These are phyloP conservation scores for Isichthys henryi DNA, from an alignment of 2,113 vertebrate genomes.

Conservation along the genomic window DNA sequence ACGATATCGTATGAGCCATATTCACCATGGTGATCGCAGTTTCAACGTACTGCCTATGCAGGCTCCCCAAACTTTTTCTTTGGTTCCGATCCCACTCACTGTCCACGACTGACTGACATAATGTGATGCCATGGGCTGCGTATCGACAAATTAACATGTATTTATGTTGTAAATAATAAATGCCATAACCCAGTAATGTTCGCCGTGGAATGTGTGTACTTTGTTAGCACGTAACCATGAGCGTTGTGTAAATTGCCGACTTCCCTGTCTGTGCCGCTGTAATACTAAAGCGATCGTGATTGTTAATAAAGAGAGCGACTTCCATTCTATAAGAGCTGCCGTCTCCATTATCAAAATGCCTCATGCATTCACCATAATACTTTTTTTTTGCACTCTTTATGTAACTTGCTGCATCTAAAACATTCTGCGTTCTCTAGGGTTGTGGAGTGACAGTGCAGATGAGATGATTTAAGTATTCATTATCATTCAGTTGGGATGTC, in stretches of 20 bases:
- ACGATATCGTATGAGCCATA: neutral
- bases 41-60: neutral
- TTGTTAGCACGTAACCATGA: neutral
- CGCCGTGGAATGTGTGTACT: neutral
- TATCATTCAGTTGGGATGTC: neutral
- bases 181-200: neutral
- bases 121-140: neutral
- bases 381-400: neutral
- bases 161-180: neutral
- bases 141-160: neutral
- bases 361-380: neutral
- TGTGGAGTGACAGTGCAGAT: neutral
- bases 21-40: neutral
- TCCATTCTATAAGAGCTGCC: neutral
- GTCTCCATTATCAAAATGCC: neutral
- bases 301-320: neutral
- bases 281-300: neutral
- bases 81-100: neutral
- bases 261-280: neutral
- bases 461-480: neutral
- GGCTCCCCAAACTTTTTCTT: neutral
- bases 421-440: neutral
- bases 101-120: neutral
- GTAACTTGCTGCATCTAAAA: neutral
- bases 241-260: neutral